These are phyloP conservation scores for Pissodes strobi DNA, from an alignment of 1,140 invertebrate species.

Conservation along the genomic window DNA sequence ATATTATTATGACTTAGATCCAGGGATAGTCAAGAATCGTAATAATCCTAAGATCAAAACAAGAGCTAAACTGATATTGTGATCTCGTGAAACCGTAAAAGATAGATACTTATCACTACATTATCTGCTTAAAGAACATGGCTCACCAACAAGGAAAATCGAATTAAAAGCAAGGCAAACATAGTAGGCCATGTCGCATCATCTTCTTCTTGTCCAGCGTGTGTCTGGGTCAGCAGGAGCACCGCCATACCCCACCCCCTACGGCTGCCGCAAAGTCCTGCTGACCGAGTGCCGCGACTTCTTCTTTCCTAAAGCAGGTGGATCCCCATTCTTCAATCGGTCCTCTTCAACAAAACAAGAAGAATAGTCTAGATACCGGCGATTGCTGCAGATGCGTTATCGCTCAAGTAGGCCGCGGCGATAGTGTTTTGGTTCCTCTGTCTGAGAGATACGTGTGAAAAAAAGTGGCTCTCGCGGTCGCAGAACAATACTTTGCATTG, in stretches of 20 bases:
- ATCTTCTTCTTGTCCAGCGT: constrained; percentile 40
- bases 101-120: no score
- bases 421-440: constrained; percentile 12
- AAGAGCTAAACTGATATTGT: no score
- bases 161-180: constrained; percentile 1
- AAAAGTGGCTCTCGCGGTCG: background rate
- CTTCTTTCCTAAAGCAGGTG: constrained; percentile 62
- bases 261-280: constrained; percentile 19
- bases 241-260: constrained; percentile 27
- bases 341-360: constrained; percentile 46
- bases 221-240: constrained; percentile 65
- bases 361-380: constrained; percentile 44
- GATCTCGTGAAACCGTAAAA: no score
- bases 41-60: no score
- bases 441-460: background rate
- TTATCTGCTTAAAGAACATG: background rate
- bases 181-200: constrained; percentile 31
- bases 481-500: no score
- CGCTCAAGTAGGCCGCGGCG: constrained; percentile 16
- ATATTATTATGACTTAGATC: no score
- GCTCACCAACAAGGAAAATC: background rate
- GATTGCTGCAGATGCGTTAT: constrained; percentile 41
- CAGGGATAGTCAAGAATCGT: no score
- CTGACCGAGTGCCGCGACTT: constrained; percentile 41
- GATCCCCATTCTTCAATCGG: constrained; percentile 59